Evolutionary conservation across 1,140 invertebrate species (phyloP), one percentile per base, ranked within the genome.

Genomic region (Atta texana): DNA sequence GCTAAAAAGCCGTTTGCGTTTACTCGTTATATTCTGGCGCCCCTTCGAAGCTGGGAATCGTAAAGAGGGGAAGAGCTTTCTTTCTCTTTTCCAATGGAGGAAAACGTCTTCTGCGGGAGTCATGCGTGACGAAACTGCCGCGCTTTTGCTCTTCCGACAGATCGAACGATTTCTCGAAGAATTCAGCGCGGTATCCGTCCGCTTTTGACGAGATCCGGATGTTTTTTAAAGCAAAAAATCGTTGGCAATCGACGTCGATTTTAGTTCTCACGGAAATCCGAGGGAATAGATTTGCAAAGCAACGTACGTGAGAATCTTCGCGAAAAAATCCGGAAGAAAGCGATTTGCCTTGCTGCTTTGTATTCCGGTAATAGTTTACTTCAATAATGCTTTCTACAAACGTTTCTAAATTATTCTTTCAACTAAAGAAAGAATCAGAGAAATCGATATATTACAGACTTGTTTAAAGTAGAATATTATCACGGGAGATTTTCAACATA

Each of bases 1-100:
- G 94, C 92, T 94, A 94, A 94, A 93, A 94, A 94, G 93, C 90
- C 92, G 91, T 92, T 92, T 88, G 82, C 93, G 88, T 93, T 93
- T 92, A 92, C 91, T 94, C 92, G 88, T 92, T 93, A 93, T 92
- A 91, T 89, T 31, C 77, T 87, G 68, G 63, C 66, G 59, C 72
- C 86, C 87, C 86, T 84, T 80, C 77, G 76, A 49, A 55, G 69
- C 76, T 53, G 34, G n/a, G 39, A 90, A 90, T 95, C 94, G 92
- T 95, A 95, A 95, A 95, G 90, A 81, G 85, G 6, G 51, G 51
- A 63, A 61, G 51, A 34, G 51, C 55, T 66, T 55, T 28, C 24
- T 61, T 21, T 14, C 57, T 91, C 89, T 91, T 85, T 71, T 24
- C 71, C 85, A 71, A 88, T 31, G 71, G 59, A 77, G 66, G 12